Base-by-base conservation (phyloP, 2,888 invertebrate genomes). In the Pyrrhopygopsis socrates region DNA sequence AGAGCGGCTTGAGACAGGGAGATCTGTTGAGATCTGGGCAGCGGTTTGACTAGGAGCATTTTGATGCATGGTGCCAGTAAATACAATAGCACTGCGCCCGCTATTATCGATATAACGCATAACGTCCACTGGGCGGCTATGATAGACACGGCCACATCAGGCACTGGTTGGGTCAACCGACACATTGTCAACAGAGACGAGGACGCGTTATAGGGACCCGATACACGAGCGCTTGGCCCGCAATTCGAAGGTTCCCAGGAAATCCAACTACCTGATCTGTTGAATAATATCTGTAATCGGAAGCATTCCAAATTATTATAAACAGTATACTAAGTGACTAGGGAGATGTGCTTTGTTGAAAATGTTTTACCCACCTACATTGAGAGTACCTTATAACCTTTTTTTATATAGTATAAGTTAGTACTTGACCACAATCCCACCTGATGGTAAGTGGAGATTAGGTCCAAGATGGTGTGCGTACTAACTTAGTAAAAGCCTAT, bases 241-340 rank as follows among this genome's bases (percentile, higher is more conserved):
- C 98, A 98, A 54, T 95, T 95, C 0, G 98, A 97, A 0, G 96
- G 95, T 73, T 96, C 95, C 94, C 97, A 98, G 45, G 98, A 97
- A 27, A 98, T 97, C 96, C 97, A 97, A 79, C 97, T 96, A 20
- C 96, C 97, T 30, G 98, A 97, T 86, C 97, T 96, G 91, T 98
- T 98, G 95, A 98, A 98, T 74, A 97, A 77, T 1, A 98, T 97
- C 97, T 98, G 96, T 0, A 96, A 96, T 81, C 8, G 38, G 68
- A 80, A 78, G 27, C 6, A 74, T 58, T n/a, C n/a, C n/a, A n/a
- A n/a, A n/a, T n/a, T n/a, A n/a, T n/a, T n/a, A n/a, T n/a, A n/a
- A n/a, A n/a, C n/a, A n/a, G n/a, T n/a, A n/a, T n/a, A n/a, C n/a
- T n/a, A n/a, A n/a, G n/a, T n/a, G n/a, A n/a, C n/a, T n/a, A n/a